Evolutionary conservation across 2,888 invertebrate species (phyloP).

Genomic region (Clitarchus hookeri): DNA sequence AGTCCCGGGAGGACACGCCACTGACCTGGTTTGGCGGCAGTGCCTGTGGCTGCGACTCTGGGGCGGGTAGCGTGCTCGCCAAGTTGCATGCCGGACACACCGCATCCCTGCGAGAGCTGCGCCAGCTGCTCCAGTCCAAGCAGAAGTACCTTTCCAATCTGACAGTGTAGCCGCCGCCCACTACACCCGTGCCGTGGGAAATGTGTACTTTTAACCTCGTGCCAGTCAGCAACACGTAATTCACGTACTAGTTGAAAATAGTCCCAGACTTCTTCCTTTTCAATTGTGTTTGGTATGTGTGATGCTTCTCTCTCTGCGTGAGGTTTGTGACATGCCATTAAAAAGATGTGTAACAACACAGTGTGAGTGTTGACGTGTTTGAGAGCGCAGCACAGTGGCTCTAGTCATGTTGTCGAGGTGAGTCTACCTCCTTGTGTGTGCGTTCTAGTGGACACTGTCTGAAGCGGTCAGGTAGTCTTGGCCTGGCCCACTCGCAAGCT

Average conservation of each 20-base stretch:
- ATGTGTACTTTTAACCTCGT: no score
- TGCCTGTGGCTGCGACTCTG: constrained; percentile 11
- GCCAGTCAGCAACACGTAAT: neutral
- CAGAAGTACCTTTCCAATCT: constrained; percentile 56
- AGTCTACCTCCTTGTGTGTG: no score
- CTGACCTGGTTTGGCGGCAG: constrained; percentile 11
- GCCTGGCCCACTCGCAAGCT: no score
- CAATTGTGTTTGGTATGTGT: neutral
- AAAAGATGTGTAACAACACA: no score
- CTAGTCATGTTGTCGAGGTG: no score
- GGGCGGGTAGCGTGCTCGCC: constrained; percentile 52
- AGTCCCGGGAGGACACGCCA: constrained; percentile 50
- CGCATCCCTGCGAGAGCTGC: constrained; percentile 59
- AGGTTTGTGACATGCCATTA: no score
- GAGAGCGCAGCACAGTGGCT: no score
- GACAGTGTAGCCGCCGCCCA: constrained; percentile 21
- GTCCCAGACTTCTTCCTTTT: neutral
- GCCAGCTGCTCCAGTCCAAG: constrained; percentile 61
- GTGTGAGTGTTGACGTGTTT: no score
- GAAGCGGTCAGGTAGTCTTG: no score
- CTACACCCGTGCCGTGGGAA: neutral
- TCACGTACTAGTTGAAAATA: neutral
- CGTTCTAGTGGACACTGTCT: no score
- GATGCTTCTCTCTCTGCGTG: neutral
- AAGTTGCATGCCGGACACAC: constrained; percentile 59